Conservation (phyloP, 2,888 invertebrate species). For the Lasius fuliginosus region DNA sequence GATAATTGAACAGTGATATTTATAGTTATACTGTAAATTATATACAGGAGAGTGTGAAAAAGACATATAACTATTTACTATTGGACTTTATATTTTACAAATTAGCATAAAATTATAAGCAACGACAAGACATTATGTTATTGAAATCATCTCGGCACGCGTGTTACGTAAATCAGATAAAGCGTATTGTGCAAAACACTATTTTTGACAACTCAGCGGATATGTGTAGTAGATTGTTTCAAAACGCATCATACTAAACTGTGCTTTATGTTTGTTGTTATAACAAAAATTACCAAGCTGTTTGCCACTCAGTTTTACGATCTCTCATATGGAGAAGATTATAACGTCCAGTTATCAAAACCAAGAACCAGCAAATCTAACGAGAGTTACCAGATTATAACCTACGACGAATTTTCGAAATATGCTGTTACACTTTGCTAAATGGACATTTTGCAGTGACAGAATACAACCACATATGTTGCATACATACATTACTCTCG, state of each 20-base stretch:
- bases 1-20: neutral
- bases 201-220: constrained; percentile 40
- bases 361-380: neutral
- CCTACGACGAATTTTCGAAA: constrained; percentile 9
- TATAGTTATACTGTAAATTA: neutral
- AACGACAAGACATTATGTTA: constrained; percentile 4
- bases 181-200: constrained; percentile 25
- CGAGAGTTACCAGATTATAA: constrained; percentile 18
- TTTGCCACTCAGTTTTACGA: constrained; percentile 34
- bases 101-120: neutral
- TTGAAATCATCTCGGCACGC: neutral
- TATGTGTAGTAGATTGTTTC: constrained; percentile 24
- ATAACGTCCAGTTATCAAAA: constrained; percentile 13
- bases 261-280: constrained; percentile 36
- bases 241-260: constrained; percentile 30
- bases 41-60: neutral
- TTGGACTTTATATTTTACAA: neutral
- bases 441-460: neutral
- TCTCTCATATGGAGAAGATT: constrained; percentile 40
- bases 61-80: neutral
- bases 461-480: neutral
- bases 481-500: neutral
- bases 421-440: constrained; percentile 9
- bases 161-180: constrained; percentile 26
- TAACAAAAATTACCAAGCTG: constrained; percentile 41